Evolutionary conservation across 2,113 vertebrate species (phyloP).

Genomic region (Scortum barcoo): DNA sequence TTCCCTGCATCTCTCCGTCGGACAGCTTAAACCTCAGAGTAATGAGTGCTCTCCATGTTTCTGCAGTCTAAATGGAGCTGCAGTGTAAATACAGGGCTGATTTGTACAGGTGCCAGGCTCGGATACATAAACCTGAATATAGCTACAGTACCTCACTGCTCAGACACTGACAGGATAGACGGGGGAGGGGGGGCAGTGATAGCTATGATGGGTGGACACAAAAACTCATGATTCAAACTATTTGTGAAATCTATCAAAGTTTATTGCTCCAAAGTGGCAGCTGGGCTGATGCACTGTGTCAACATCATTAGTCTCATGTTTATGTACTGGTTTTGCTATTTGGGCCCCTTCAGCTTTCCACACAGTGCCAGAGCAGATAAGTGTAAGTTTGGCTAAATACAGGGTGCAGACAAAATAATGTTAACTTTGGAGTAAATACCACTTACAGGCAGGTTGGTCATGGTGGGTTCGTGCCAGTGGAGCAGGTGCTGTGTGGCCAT

Average conservation of each 20-base stretch:
- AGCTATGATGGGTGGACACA: slow-evolving; percentile 57
- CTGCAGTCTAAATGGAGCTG: slow-evolving; percentile 76
- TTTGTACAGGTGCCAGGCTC: slow-evolving; percentile 71
- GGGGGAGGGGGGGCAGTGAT: slow-evolving; percentile 11
- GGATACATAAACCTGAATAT: slow-evolving; percentile 52
- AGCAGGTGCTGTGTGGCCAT: not conserved
- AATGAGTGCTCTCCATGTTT: slow-evolving; percentile 81
- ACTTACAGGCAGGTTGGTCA: slow-evolving; percentile 8
- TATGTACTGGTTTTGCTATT: slow-evolving; percentile 36
- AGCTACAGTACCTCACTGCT: slow-evolving; percentile 45
- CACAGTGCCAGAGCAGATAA: slow-evolving; percentile 11
- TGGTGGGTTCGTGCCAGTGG: not conserved
- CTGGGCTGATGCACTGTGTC: slow-evolving; percentile 55
- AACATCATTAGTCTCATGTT: slow-evolving; percentile 62
- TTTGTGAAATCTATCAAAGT: slow-evolving; percentile 65
- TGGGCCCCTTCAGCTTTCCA: slow-evolving; percentile 9
- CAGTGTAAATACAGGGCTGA: slow-evolving; percentile 74
- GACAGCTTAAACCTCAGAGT: slow-evolving; percentile 81
- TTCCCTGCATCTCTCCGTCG: slow-evolving; percentile 46
- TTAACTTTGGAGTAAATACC: slow-evolving; percentile 17
- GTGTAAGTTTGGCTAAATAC: not conserved
- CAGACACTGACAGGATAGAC: slow-evolving; percentile 28
- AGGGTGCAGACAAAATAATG: slow-evolving; percentile 20
- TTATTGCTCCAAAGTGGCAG: slow-evolving; percentile 43
- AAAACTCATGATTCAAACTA: slow-evolving; percentile 53